Base-by-base conservation (phyloP, 2,888 invertebrate genomes). In the Amphiduros pacificus region DNA sequence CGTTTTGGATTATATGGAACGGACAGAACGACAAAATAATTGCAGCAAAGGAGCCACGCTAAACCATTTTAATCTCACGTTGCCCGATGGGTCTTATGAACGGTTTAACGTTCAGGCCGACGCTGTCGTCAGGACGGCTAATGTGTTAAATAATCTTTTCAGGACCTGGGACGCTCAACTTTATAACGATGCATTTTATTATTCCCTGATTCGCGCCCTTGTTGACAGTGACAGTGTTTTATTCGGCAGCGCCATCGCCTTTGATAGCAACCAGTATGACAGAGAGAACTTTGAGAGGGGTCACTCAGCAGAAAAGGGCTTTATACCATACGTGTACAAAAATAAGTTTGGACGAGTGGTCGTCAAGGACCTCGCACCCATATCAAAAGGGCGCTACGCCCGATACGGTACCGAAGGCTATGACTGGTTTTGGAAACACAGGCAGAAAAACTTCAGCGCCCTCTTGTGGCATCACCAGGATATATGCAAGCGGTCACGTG, bases 131-230 rank as follows among this genome's bases (percentile, higher is more conserved):
- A 51, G 36, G 36, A 20, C 32, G 40, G 58, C 58, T 28, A 58
- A 58, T 36, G 51, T 58, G 14, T 29, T 58, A 27, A 58, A 58
- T 31, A 58, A 58, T 31, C 40, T 58, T 2, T 58, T 51, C 28
- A 26, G 58, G 2, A 32, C 40, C 6, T 63, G 40, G 55, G 63
- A 59, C 29, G 26, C 57, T 24, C 17, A 32, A 1, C 54, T 61
- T 26, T 64, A 64, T 54, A 64, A 52, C 27, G 62, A 63, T 28
- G 60, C 55, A 26, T 60, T 60, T 54, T 63, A 60, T 50, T 65
- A 51, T 40, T 58, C 62, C 14, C 31, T 63, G 31, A 55, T 57
- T 20, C 29, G 57, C 29, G 62, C 62, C 17, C 31, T 63, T n/a
- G 58, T 62, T 20, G 62, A 59, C 26, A 60, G 52, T 17, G 60